phyloP scores from a whole-genome alignment of 2,888 invertebrate species.

The Morinoia aosen region DNA sequence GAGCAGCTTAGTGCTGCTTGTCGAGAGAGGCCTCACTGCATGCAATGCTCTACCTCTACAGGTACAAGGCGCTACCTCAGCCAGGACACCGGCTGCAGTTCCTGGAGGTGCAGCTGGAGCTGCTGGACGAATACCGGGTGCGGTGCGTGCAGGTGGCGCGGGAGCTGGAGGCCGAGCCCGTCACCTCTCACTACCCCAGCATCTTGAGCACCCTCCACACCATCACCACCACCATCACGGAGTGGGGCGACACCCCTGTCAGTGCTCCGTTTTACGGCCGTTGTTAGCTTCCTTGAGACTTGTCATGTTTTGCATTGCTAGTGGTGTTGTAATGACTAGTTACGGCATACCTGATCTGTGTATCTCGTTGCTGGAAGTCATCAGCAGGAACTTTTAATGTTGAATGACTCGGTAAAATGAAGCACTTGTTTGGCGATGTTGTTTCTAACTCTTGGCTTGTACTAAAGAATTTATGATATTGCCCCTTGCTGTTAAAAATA shows the following conservation, averaged over 20 bases:
- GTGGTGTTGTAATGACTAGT: background rate
- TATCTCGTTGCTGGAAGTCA: background rate
- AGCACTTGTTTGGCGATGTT: background rate
- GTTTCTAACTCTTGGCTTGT: background rate
- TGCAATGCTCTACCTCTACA: too few species aligned
- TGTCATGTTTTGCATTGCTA: constrained; percentile 14
- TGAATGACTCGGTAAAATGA: background rate
- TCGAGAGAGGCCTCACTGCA: too few species aligned
- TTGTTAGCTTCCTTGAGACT: background rate
- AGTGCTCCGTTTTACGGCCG: constrained; percentile 68
- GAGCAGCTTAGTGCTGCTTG: too few species aligned
- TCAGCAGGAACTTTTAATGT: background rate
- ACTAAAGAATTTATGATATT: background rate
- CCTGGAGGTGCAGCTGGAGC: constrained; percentile 87
- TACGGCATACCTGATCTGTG: background rate
- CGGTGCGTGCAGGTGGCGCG: constrained; percentile 86
- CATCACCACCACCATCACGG: constrained; percentile 79
- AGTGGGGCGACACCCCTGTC: constrained; percentile 84
- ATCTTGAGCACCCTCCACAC: constrained; percentile 84
- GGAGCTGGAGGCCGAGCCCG: constrained; percentile 77
- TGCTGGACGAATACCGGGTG: constrained; percentile 91
- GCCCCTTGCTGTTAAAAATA: background rate
- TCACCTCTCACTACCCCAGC: constrained; percentile 77
- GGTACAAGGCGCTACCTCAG: constrained; percentile 64
- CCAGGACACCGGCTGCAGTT: constrained; percentile 88